These are phyloP conservation scores for Diplosoma virens DNA, from an alignment of 23 tunicate genomes.

Conservation along the genomic window DNA sequence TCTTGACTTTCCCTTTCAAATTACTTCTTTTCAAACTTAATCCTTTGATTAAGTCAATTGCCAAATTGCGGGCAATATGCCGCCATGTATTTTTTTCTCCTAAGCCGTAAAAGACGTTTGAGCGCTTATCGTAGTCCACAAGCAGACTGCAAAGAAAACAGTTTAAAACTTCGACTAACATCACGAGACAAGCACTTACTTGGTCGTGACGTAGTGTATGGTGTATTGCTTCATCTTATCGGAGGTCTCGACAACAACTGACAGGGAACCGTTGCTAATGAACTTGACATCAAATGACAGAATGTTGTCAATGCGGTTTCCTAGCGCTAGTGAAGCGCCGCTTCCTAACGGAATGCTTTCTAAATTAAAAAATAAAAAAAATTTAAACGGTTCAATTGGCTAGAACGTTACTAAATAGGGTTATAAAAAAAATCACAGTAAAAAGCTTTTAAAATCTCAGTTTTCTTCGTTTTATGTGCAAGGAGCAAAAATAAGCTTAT, in stretches of 20 bases:
- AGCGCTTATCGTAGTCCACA: slow-evolving; percentile 52
- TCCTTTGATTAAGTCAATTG: slow-evolving; percentile 59
- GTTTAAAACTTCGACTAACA: background rate
- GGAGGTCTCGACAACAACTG: slow-evolving; percentile 58
- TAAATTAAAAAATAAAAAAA: slow-evolving; percentile 5
- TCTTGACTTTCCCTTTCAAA: background rate
- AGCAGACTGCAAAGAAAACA: slow-evolving; percentile 27
- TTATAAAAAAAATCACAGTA: no score
- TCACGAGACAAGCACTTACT: slow-evolving; percentile 19
- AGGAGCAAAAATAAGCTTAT: no score
- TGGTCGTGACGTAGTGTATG: slow-evolving; percentile 69
- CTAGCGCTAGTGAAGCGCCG: slow-evolving; percentile 59
- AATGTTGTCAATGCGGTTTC: slow-evolving; percentile 58
- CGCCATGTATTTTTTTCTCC: slow-evolving; percentile 58
- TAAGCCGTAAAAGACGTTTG: slow-evolving; percentile 53
- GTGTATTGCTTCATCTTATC: slow-evolving; percentile 63
- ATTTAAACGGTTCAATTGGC: no score
- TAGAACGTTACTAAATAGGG: no score
- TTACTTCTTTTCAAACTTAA: background rate
- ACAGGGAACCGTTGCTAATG: slow-evolving; percentile 55
- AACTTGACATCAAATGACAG: slow-evolving; percentile 74
- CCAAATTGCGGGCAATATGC: slow-evolving; percentile 64
- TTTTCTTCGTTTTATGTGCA: no score
- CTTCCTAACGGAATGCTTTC: slow-evolving; percentile 61
- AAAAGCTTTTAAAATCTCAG: no score